A percentile compares a stretch with the other conserved stretches of the same genome.
phyloP scores from a whole-genome alignment of 1,140 invertebrate species.

The Eupeodes corollae region DNA sequence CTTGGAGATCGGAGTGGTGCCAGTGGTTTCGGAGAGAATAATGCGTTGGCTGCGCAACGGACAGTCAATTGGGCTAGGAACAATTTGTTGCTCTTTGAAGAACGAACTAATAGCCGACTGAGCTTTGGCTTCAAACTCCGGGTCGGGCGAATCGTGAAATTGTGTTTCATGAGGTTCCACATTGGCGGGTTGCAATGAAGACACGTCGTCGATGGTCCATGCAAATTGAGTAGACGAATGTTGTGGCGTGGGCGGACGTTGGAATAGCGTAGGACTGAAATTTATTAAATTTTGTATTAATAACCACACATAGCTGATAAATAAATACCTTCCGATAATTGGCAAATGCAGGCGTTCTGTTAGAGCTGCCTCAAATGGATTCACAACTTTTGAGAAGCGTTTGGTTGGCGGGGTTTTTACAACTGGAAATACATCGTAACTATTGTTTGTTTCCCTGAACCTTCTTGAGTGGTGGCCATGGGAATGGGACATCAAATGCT shows the following conservation, averaged over 20 bases:
- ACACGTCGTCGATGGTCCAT: constrained; percentile 46
- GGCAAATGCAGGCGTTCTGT: constrained; percentile 32
- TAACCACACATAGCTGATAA: neutral
- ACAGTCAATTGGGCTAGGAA: constrained; percentile 41
- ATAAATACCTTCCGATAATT: constrained; percentile 28
- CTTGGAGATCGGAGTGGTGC: constrained; percentile 27
- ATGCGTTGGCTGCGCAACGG: constrained; percentile 30
- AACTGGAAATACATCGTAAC: neutral
- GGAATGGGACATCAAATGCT: no score
- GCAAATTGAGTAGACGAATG: constrained; percentile 38
- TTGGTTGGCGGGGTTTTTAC: constrained; percentile 28
- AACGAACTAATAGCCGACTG: constrained; percentile 43
- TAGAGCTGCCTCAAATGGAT: constrained; percentile 30
- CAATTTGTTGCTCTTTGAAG: constrained; percentile 42
- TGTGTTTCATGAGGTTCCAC: constrained; percentile 43
- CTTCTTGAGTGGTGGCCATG: neutral
- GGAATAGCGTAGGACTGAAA: constrained; percentile 30
- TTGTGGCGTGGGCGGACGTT: constrained; percentile 25
- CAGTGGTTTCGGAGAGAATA: constrained; percentile 18
- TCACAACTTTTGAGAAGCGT: constrained; percentile 24
- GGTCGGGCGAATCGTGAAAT: constrained; percentile 39
- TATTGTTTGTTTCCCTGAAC: neutral
- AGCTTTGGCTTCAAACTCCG: constrained; percentile 40
- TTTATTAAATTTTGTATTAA: neutral
- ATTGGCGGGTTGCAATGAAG: constrained; percentile 41